Evolutionary conservation across 2,797 vertebrate genomes (phyloP).

Genomic region (Peromyscus melanophrys): DNA sequence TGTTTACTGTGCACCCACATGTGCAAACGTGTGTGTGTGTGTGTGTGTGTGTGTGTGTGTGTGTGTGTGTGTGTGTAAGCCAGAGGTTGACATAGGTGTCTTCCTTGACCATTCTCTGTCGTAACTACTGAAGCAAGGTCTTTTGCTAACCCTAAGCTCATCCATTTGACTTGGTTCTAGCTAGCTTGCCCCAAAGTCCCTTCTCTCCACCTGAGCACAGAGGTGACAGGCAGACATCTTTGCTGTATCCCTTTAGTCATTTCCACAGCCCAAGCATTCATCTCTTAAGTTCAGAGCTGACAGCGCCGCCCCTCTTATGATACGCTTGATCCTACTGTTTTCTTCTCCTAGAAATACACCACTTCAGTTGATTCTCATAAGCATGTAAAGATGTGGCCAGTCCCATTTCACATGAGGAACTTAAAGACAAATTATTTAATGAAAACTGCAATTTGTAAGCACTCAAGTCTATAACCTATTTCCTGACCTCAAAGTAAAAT

Average conservation of each 20-base stretch:
- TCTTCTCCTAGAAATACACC: neutral
- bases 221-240: neutral
- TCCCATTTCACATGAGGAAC: neutral
- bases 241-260: neutral
- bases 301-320: neutral
- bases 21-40: neutral
- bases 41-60: neutral
- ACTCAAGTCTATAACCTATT: neutral
- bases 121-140: neutral
- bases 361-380: neutral
- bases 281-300: neutral
- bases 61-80: neutral
- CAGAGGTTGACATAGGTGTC: neutral
- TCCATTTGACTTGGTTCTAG: neutral
- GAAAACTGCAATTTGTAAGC: neutral
- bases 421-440: slow-evolving; percentile 13
- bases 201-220: neutral
- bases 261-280: neutral
- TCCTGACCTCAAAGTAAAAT: neutral
- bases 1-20: neutral
- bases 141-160: neutral
- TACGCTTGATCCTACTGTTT: neutral
- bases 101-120: neutral
- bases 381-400: neutral
- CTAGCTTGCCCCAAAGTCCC: neutral